Base-by-base conservation (phyloP, 2,113 vertebrate genomes). In the Brienomyrus longianalis region DNA sequence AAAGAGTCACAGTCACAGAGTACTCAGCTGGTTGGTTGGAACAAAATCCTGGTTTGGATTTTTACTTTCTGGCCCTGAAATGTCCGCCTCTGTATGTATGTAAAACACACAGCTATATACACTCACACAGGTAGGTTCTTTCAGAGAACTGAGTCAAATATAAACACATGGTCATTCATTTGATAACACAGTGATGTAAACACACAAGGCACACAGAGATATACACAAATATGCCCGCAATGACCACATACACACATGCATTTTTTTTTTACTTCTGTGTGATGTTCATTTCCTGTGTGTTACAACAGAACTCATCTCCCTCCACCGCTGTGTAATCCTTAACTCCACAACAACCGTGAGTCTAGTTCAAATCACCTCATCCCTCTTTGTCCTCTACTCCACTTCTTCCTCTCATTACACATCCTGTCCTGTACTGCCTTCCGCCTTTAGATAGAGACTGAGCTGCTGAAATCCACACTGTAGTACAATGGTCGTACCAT, bases 241-340 rank as follows among this genome's bases (percentile, higher is more conserved):
- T 1, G 1, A 80, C 35, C 74, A 80, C 7, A 80, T 80, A 19
- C 43, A 70, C 27, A 39, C 88, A 45, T 59, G 52, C 39, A 11
- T 8, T n/a, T 66, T 47, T 47, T 11, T 39, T 88, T 39, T 56
- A 39, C 17, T 19, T 87, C 23, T 86, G 31, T 52, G 51, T 86
- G n/a, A 77, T 86, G 48, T 43, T 54, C 27, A 19, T 90, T 90
- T 90, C 66, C 86, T 90, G 39, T 92, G 62, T 90, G 56, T 91
- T 89, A 50, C 84, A 90, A 19, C 89, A 93, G 93, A 92, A 70
- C 56, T 89, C 90, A 77, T 93, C 93, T 51, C 93, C 90, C 23
- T 94, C 93, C 77, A 93, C 93, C 23, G 88, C 93, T 45, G 91
- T 93, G 35, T 93, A 89, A 92, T 56, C 90, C n/a, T 91, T 91